A percentile compares a stretch with the other conserved stretches of the same genome.
Evolutionary conservation across 2,797 vertebrate genomes (phyloP).

Genomic region (Muscicapa comitata): DNA sequence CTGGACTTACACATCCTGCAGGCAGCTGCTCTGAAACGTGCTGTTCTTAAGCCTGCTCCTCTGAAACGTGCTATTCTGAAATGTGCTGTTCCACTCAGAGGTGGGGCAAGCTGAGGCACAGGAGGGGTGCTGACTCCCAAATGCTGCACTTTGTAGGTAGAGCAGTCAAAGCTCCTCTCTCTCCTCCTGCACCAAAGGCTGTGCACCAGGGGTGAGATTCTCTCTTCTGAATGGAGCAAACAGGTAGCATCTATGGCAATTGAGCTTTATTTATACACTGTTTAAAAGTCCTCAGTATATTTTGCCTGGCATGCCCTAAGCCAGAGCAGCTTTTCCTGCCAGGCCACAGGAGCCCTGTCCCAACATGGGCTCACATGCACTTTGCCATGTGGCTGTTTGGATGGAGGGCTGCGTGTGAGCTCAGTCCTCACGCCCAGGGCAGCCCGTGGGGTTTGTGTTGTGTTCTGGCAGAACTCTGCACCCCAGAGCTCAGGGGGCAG

Average conservation of each 20-base stretch:
- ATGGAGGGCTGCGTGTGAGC: rapidly evolving
- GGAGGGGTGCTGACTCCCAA: neutral
- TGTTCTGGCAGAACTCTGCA: neutral
- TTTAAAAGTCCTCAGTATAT: neutral
- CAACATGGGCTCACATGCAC: rapidly evolving
- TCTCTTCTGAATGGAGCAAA: neutral
- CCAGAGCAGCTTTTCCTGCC: neutral
- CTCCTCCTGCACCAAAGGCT: neutral
- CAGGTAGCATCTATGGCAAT: rapidly evolving
- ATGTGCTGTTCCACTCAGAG: neutral
- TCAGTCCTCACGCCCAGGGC: rapidly evolving
- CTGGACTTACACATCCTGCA: neutral
- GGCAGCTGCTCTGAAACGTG: neutral
- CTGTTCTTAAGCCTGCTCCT: neutral
- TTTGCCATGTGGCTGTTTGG: rapidly evolving
- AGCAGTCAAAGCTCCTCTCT: neutral
- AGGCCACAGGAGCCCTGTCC: neutral
- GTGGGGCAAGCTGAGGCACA: conserved; percentile 20
- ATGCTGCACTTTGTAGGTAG: neutral
- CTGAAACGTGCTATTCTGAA: neutral
- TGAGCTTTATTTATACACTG: neutral
- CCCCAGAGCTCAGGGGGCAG: neutral
- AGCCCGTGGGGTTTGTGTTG: rapidly evolving
- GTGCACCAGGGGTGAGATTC: neutral
- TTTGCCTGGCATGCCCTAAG: neutral